Base-by-base conservation (phyloP, 2,888 invertebrate genomes). In the Orthosia incerta region DNA sequence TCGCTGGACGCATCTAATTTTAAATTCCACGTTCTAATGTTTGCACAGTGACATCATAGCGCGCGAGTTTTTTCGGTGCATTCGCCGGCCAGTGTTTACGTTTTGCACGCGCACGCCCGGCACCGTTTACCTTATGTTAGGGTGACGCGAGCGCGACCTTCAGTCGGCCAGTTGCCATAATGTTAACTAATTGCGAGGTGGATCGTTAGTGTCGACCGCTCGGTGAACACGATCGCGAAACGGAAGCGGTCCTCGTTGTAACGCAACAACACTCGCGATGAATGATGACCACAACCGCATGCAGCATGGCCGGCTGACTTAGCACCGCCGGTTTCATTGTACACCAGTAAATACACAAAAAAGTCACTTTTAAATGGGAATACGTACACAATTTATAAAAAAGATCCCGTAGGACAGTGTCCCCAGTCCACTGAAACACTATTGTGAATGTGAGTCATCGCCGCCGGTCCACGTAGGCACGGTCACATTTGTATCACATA, bases 21-120 rank as follows among this genome's bases (percentile, higher is more conserved):
- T 95, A 95, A 92, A 91, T 93, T 95, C 89, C 91, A 94, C 93
- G 93, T 87, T 93, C 92, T 92, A 91, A 93, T 94, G 94, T 95
- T 94, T 94, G 95, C 93, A 89, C 92, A 93, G 92, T 96, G 96
- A 96, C 96, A 96, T 96, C 96, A 96, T 92, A 93, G 88, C 86
- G 89, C 90, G 90, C 91, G 89, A 92, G 92, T 91, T 94, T 95
- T 95, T 93, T 92, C 82, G 89, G 92, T 95, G 96, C 96, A 92
- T 91, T 93, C 86, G 90, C 91, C 91, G 90, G 89, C 88, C 80
- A 87, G 87, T 94, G 96, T 96, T 96, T 96, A 96, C 95, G 92
- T 95, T 95, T 89, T 91, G 93, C 91, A 89, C 91, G 90, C 91
- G 89, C 89, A 86, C 89, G 88, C 89, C 88, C 90, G 87, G 87